Conservation (phyloP, 2,113 vertebrate genomes). For the Forbesichthys agassizii region DNA sequence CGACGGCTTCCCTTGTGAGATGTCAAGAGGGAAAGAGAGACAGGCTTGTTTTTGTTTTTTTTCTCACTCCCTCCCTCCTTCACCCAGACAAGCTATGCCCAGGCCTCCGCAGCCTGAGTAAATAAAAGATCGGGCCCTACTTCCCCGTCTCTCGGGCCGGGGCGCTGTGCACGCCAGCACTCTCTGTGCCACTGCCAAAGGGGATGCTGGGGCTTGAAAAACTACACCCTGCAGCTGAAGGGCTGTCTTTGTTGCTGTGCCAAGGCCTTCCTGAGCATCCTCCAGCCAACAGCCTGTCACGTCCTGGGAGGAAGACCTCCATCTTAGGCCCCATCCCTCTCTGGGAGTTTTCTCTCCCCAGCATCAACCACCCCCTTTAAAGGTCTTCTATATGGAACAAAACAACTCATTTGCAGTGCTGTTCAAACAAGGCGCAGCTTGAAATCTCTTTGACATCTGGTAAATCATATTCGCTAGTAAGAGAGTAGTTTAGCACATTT, state of each 20-base stretch:
- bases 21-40: slow-evolving; percentile 65
- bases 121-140: slow-evolving; percentile 98
- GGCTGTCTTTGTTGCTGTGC: slow-evolving; percentile 98
- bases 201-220: slow-evolving; percentile 92
- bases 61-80: slow-evolving; percentile 75
- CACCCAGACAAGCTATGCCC: slow-evolving; percentile 97
- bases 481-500: slow-evolving; percentile 64
- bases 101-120: slow-evolving; percentile 98
- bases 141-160: slow-evolving; percentile 94
- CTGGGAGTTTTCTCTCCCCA: slow-evolving; percentile 59
- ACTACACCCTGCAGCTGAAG: slow-evolving; percentile 98
- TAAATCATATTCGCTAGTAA: slow-evolving; percentile 75
- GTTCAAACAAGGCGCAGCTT: slow-evolving; percentile 81
- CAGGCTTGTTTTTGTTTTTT: slow-evolving; percentile 82
- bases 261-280: slow-evolving; percentile 97
- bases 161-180: slow-evolving; percentile 83
- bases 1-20: slow-evolving; percentile 70
- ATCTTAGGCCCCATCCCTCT: slow-evolving; percentile 85
- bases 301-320: slow-evolving; percentile 95
- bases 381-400: slow-evolving; percentile 77
- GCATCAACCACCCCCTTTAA: slow-evolving; percentile 44
- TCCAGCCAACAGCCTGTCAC: slow-evolving; percentile 87
- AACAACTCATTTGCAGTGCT: slow-evolving; percentile 79
- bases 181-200: slow-evolving; percentile 97
- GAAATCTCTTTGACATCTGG: slow-evolving; percentile 87